Evolutionary conservation across 2,888 invertebrate species (phyloP), one percentile per base, ranked within the genome.

Genomic region (Brachypterus glaber): DNA sequence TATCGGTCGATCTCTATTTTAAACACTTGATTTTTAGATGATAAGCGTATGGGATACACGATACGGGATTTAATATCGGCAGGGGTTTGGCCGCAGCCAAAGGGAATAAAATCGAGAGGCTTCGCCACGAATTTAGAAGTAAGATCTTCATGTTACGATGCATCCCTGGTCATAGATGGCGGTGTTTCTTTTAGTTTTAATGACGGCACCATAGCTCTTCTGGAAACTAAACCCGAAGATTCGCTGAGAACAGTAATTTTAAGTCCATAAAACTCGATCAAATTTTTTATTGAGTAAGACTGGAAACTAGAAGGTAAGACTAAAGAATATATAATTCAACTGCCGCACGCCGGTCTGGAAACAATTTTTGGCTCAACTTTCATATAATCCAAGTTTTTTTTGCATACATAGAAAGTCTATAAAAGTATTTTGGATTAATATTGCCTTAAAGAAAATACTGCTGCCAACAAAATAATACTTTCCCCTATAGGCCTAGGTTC

Each of bases 111-210:
- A 25, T 79, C 85, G 0, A 72, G 89, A 32, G 88, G 85, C 44
- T 83, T 81, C 57, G 87, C 86, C 1, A 69, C 70, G 17, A 77
- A 76, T 33, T 74, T 95, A 35, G 77, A 77, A 33, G 77, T 96
- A 16, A 78, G 79, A 57, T 96, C 95, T 1, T 80, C 88, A 43
- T 97, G 97, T 68, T 81, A 81, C 54, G 89, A 92, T 64, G 92
- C 87, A 9, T 74, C 85, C 59, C 69, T 98, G 12, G 96, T 97
- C 0, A 79, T 98, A 14, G 98, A 98, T 63, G 97, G 98, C 16
- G 90, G 93, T 45, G 81, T 92, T 11, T 88, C 89, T 0, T 90
- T 89, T 59, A 79, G 82, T 0, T 98, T 97, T 66, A 96, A 95
- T 65, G 90, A 92, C 59, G 97, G 97, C 2, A 83, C 92, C 0